Base-by-base conservation (phyloP, 1,140 invertebrate genomes). In the Atopsyche davidsoni region DNA sequence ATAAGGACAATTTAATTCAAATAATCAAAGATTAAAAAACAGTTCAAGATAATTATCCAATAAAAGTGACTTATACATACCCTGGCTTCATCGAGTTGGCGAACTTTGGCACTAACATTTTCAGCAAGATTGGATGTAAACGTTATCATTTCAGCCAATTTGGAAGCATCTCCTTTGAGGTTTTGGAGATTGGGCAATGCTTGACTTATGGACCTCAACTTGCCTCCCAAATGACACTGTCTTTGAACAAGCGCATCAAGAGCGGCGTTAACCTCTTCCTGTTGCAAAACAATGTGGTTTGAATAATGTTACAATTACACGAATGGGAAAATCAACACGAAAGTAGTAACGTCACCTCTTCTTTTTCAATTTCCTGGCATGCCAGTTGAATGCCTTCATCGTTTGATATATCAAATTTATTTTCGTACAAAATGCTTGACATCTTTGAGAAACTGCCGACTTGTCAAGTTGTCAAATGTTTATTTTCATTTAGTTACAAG, bases 81-180 rank as follows among this genome's bases (percentile, higher is more conserved):
- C 65, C 96, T 88, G 1, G 93, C 93, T 38, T 89, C 72, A 75
- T 99, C 96, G 17, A 99, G 69, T 50, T 92, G 85, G 36, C 93
- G 79, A 9, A 99, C 95, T 86, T 98, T 97, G 21, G 87, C 87
- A 64, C 92, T 96, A 14, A 98, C 93, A 72, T 92, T 92, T 63
- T 93, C 87, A 2, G 94, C 93, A 40, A 97, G 72, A 22, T 81
- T 78, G 32, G 93, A 91, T 2, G 95, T 96, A 62, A 85, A 85
- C n/a, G 81, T 75, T 32, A 94, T 89, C 75, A 89, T 89, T 45
- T 78, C 77, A n/a, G 81, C 76, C n/a, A 93, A 67, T 2, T 58
- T 35, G 34, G 68, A 63, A 21, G 69, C 64, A 58, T 74, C 72
- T 19, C 47, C 58, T 47, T 67, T 71, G 1, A 74, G 64, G 54